phyloP scores from a whole-genome alignment of 2,888 invertebrate genomes.

The Pseudococcus jackbeardsleyi region DNA sequence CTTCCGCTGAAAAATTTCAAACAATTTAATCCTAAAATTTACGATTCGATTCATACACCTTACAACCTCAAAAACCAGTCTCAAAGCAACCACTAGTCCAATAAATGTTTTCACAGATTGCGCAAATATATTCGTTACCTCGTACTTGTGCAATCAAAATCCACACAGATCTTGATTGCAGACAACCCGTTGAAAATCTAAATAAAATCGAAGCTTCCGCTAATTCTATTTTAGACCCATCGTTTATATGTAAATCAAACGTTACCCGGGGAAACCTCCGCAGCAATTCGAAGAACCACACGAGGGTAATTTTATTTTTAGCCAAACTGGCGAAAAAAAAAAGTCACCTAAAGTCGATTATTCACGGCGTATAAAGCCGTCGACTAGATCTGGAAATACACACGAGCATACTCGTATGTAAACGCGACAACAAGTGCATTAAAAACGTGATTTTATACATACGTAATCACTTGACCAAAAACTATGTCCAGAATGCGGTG shows the following conservation, averaged over 20 bases:
- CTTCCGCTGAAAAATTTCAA: not conserved
- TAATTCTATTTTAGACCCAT: conserved; percentile 1
- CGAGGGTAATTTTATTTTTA: not conserved
- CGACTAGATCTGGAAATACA: conserved; percentile 3
- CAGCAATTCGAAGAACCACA: not conserved
- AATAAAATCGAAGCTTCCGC: not conserved
- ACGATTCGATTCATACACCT: not conserved
- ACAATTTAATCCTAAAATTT: not conserved
- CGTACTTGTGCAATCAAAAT: not conserved
- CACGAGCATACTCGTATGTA: not conserved
- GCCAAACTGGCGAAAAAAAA: not conserved
- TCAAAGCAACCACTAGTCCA: not conserved
- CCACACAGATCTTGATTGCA: not conserved
- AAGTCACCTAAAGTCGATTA: not conserved
- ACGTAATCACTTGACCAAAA: conserved; percentile 26
- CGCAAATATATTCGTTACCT: not conserved
- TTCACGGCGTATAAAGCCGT: not conserved
- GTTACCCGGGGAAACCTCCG: not conserved
- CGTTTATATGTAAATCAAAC: not conserved
- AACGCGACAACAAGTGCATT: not conserved
- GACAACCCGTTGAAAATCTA: not conserved
- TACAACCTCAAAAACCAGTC: not conserved
- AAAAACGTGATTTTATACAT: conserved; percentile 34
- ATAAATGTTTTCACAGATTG: not conserved
- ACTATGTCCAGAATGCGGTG: conserved; percentile 19